Percentiles rank a stretch among this genome's conserved stretches.
phyloP scores from a whole-genome alignment of 2,888 invertebrate species.

The Heteropelma amictum region DNA sequence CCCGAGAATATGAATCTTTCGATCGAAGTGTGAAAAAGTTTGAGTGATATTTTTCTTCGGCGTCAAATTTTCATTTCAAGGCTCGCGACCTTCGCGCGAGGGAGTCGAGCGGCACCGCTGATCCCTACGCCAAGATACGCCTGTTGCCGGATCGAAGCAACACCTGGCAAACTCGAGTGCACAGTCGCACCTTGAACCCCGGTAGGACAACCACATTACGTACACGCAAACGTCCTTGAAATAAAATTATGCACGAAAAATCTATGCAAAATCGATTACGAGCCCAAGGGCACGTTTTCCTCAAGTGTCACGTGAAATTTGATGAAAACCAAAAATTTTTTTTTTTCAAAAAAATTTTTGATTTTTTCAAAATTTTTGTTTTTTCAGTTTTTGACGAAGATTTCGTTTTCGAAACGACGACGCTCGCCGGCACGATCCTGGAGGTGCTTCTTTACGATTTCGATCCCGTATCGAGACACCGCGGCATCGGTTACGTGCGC shows the following conservation, averaged over 20 bases:
- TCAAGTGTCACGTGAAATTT: no score
- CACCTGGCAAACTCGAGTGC: slow-evolving; percentile 83
- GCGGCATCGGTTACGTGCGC: slow-evolving; percentile 82
- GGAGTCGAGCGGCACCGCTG: slow-evolving; percentile 82
- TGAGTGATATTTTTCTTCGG: not conserved
- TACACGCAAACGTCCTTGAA: not conserved
- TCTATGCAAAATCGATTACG: no score
- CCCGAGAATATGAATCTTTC: not conserved
- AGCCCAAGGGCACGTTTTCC: no score
- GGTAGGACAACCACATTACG: slow-evolving; percentile 72
- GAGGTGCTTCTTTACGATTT: slow-evolving; percentile 84
- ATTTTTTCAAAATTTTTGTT: not conserved
- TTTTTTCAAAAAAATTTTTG: not conserved
- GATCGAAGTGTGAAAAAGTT: not conserved
- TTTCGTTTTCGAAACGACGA: slow-evolving; percentile 83
- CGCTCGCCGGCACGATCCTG: slow-evolving; percentile 80
- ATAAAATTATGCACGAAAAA: no score
- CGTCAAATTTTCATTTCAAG: slow-evolving; percentile 67
- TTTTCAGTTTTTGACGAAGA: slow-evolving; percentile 83
- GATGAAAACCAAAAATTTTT: no score
- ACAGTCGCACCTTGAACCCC: slow-evolving; percentile 83
- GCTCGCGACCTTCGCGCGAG: slow-evolving; percentile 81
- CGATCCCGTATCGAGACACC: slow-evolving; percentile 83
- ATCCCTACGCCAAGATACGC: slow-evolving; percentile 84
- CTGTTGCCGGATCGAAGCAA: slow-evolving; percentile 82